Percentiles rank a stretch among this genome's conserved stretches.
Conservation (phyloP, 2,797 vertebrate genomes). For the Mormyrus proboscirostris region DNA sequence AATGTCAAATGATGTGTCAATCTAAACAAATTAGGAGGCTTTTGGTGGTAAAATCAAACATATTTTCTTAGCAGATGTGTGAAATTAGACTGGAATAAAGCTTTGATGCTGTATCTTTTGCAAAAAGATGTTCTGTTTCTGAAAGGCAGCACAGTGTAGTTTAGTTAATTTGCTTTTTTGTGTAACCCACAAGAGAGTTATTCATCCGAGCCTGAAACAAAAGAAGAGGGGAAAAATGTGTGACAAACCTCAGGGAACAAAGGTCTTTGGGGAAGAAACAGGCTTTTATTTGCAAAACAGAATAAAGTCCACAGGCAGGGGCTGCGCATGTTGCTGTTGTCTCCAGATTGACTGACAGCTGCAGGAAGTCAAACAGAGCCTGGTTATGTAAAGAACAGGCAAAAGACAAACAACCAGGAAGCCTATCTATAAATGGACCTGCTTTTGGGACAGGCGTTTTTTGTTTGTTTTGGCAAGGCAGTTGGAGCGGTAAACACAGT, state of each 20-base stretch:
- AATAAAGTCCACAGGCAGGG: slow-evolving; percentile 30
- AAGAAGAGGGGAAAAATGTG: not conserved
- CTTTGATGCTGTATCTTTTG: not conserved
- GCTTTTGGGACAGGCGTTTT: not conserved
- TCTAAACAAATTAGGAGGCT: not conserved
- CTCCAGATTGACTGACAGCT: not conserved
- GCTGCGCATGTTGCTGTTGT: not conserved
- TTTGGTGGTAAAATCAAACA: not conserved
- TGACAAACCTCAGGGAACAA: slow-evolving; percentile 18
- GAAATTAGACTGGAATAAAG: not conserved
- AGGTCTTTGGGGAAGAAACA: slow-evolving; percentile 30
- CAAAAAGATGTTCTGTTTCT: not conserved
- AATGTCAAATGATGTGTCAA: not conserved
- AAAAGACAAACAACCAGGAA: not conserved
- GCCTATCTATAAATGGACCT: not conserved
- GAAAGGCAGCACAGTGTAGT: not conserved
- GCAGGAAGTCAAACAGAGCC: slow-evolving; percentile 5
- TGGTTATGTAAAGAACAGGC: slow-evolving; percentile 5
- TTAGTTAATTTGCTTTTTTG: not conserved
- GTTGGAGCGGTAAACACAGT: not conserved
- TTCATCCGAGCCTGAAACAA: not conserved
- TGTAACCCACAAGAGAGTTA: not conserved
- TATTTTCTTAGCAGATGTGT: not conserved
- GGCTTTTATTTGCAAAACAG: slow-evolving; percentile 28
- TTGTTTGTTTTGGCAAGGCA: not conserved